These are phyloP conservation scores for Python bivittatus DNA, from an alignment of 2,113 vertebrate genomes.

Conservation along the genomic window DNA sequence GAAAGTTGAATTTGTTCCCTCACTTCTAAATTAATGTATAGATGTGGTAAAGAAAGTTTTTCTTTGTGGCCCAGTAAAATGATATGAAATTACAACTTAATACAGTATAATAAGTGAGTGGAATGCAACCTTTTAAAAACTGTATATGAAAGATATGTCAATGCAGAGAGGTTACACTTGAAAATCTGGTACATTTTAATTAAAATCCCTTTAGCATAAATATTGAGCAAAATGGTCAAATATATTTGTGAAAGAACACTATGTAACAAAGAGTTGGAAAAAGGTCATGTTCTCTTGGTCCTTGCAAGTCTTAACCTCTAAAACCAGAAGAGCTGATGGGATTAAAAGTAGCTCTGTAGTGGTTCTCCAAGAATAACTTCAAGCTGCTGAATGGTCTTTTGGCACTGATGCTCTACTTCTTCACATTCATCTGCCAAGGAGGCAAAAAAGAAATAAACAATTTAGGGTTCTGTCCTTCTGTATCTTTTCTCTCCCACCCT, in stretches of 20 bases:
- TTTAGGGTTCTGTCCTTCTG: neutral
- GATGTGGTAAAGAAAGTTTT: neutral
- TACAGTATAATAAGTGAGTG: neutral
- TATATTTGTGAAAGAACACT: neutral
- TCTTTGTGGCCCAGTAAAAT: neutral
- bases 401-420: slow-evolving; percentile 94
- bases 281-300: neutral
- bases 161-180: neutral
- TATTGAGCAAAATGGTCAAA: neutral
- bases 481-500: neutral
- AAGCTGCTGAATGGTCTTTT: slow-evolving; percentile 89
- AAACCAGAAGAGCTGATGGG: neutral
- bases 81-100: neutral
- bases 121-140: neutral
- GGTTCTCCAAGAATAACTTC: slow-evolving; percentile 91
- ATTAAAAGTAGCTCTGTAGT: slow-evolving; percentile 92
- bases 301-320: neutral
- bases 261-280: neutral
- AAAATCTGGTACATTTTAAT: neutral
- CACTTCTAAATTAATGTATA: neutral
- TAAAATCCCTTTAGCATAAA: neutral
- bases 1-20: neutral
- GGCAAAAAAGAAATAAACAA: neutral
- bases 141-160: neutral
- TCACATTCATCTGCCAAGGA: slow-evolving; percentile 86